Evolutionary conservation across 2,113 vertebrate genomes (phyloP), one percentile per base, ranked within the genome.

Genomic region (Microcebus ravelobensis): DNA sequence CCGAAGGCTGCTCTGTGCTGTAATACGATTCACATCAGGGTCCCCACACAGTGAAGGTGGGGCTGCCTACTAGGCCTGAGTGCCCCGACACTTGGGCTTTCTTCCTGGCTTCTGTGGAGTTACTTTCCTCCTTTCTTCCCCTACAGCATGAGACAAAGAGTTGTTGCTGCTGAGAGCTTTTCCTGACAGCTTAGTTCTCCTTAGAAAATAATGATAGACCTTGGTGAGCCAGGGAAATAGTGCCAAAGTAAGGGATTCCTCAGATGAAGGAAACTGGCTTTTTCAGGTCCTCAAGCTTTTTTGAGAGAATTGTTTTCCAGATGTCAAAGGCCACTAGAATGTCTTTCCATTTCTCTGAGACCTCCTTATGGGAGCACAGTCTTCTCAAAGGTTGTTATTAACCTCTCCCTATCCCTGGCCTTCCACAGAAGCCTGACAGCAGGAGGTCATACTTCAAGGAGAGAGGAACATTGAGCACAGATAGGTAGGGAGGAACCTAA

Each of bases 241-340:
- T 93, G 77, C 45, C 48, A 79, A 67, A 77, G 57, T 65, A 93
- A 77, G 31, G 6, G 55, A 61, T 90, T 94, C 50, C 71, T 92
- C 55, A 82, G 50, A 59, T 82, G 61, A 90, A 94, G 83, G 77
- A 94, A 79, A n/a, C 8, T 23, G 79, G 29, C 39, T 61, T 87
- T 42, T 65, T 84, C 39, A 94, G 71, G 48, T 77, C 59, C 61
- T 67, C 11, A 45, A 81, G 55, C 81, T 85, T 92, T 73, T 91
- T 90, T 80, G 74, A 97, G 74, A 74, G 68, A 79, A 61, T 74
- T 90, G 20, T 77, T 96, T 76, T 83, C 45, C 15, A 88, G 61
- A 12, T 79, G 31, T 86, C 67, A 83, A 85, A 92, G 68, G 2
- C 29, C 59, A 25, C 50, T 95, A 29, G 71, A 73, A 11, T 74